These are phyloP conservation scores for Heteronetta atricapilla DNA, from an alignment of 2,113 vertebrate species.

Conservation along the genomic window DNA sequence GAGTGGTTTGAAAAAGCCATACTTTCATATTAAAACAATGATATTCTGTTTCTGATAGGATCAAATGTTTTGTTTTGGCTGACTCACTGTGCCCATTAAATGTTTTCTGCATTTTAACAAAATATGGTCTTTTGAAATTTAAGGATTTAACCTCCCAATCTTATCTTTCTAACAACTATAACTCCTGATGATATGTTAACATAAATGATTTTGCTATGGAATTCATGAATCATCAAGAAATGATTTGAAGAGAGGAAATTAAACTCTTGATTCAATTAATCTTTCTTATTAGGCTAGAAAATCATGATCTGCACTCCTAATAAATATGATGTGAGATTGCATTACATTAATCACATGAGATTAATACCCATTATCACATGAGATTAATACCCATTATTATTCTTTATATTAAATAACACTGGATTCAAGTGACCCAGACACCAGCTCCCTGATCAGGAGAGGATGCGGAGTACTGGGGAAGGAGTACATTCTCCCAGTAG, in stretches of 20 bases:
- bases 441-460: neutral
- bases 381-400: constrained; percentile 48
- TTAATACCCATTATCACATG: constrained; percentile 49
- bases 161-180: constrained; percentile 46
- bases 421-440: neutral
- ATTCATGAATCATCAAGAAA: constrained; percentile 62
- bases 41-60: neutral
- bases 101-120: neutral
- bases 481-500: neutral
- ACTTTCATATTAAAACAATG: neutral
- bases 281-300: constrained; percentile 62
- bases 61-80: neutral
- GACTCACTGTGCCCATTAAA: neutral
- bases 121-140: neutral
- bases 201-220: constrained; percentile 63
- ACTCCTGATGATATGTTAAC: constrained; percentile 58
- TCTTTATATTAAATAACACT: constrained; percentile 38
- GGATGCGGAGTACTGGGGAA: neutral
- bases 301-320: constrained; percentile 57
- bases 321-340: constrained; percentile 50
- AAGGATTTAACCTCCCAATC: neutral
- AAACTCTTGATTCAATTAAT: constrained; percentile 72
- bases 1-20: constrained; percentile 3
- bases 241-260: constrained; percentile 71
- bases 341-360: constrained; percentile 59